Conservation (phyloP, 2,113 vertebrate species). For the Oncorhynchus gorbuscha region DNA sequence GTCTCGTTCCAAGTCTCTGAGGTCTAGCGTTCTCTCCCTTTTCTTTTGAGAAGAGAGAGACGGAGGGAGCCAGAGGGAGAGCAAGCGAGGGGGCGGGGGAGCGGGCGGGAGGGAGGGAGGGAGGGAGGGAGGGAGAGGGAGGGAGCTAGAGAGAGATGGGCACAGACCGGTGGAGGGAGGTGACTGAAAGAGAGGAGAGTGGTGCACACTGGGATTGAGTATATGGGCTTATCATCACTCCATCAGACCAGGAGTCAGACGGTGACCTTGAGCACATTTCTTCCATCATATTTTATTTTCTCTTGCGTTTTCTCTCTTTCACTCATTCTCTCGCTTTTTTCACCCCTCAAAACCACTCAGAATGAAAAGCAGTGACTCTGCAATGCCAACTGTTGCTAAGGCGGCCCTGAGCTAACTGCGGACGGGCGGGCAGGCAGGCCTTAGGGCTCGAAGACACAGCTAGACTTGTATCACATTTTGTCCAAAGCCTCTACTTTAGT, state of each 20-base stretch:
- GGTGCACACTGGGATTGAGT: constrained; percentile 35
- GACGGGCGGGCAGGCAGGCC: background rate
- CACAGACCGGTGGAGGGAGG: background rate
- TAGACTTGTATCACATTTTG: background rate
- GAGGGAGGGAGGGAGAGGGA: background rate
- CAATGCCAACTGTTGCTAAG: constrained; percentile 38
- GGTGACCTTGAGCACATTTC: constrained; percentile 18
- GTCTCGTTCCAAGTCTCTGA: background rate
- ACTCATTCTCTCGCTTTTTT: background rate
- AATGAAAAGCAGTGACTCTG: background rate
- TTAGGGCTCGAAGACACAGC: background rate
- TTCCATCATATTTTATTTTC: too few species aligned
- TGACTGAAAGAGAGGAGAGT: background rate
- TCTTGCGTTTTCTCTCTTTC: too few species aligned
- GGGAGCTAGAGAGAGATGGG: background rate
- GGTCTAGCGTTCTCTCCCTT: background rate
- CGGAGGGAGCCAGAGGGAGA: background rate
- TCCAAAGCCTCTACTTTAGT: background rate
- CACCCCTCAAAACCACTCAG: background rate
- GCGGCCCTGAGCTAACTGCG: background rate
- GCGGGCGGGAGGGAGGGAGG: background rate
- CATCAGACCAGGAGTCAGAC: constrained; percentile 33
- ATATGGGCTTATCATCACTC: constrained; percentile 52
- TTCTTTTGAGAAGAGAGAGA: background rate
- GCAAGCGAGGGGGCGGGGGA: background rate